A percentile compares a stretch with the other conserved stretches of the same genome.
Conservation (phyloP, 2,888 invertebrate genomes). For the Drosophila kanekoi region DNA sequence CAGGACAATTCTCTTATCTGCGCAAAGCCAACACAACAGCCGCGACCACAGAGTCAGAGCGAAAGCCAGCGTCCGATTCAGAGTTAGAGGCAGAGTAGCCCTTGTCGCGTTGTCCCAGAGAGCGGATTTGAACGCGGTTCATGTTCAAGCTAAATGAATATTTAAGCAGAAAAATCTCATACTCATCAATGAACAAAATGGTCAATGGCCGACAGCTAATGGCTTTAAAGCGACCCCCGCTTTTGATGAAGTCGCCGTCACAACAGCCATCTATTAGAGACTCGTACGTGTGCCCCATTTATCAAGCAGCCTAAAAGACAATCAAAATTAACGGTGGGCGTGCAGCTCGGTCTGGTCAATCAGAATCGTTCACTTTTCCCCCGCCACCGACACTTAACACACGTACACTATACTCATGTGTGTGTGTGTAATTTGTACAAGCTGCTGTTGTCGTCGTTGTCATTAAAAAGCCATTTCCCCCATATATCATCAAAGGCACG, state of each 20-base stretch:
- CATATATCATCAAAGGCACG: slow-evolving; percentile 77
- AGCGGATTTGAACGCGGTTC: slow-evolving; percentile 47
- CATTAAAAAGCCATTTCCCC: slow-evolving; percentile 84
- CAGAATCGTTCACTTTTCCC: slow-evolving; percentile 41
- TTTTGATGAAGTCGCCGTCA: slow-evolving; percentile 76
- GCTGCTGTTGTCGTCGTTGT: slow-evolving; percentile 84
- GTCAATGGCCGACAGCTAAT: slow-evolving; percentile 21
- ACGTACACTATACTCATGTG: slow-evolving; percentile 6
- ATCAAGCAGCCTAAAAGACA: slow-evolving; percentile 74
- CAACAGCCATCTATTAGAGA: slow-evolving; percentile 62
- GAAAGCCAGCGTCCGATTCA: slow-evolving; percentile 13
- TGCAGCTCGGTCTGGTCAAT: slow-evolving; percentile 64
- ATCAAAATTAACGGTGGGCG: slow-evolving; percentile 74
- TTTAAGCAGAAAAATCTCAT: slow-evolving; percentile 64
- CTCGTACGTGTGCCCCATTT: slow-evolving; percentile 78
- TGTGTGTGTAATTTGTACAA: slow-evolving; percentile 79
- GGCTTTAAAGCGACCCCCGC: slow-evolving; percentile 46
- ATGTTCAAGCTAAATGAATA: slow-evolving; percentile 69
- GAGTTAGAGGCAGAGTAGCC: slow-evolving; percentile 30
- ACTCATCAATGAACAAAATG: slow-evolving; percentile 27
- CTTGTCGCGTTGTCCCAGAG: slow-evolving; percentile 19
- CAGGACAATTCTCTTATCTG: slow-evolving; percentile 90
- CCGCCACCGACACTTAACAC: neutral
- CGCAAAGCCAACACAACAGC: slow-evolving; percentile 85
- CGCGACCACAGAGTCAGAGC: slow-evolving; percentile 53